Percentiles rank a stretch among this genome's conserved stretches.
Conservation (phyloP, 2,113 vertebrate species). For the Heterotilapia buettikoferi region DNA sequence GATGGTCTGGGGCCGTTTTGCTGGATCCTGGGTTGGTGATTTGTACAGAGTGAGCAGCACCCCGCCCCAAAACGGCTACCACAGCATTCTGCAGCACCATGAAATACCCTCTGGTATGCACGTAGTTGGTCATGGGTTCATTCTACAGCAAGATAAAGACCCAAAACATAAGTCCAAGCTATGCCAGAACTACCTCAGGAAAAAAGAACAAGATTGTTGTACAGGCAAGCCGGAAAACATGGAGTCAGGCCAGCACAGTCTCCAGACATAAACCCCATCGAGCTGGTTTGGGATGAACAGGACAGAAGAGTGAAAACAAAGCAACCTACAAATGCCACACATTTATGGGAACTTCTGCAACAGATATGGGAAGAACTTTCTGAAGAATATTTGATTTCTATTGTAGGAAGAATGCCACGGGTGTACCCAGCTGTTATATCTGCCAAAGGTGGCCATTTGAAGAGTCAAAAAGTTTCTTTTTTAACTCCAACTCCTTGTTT, state of each 20-base stretch:
- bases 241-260: too few relatives aligned
- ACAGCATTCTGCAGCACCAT: neutral
- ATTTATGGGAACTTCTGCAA: too few relatives aligned
- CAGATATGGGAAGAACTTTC: too few relatives aligned
- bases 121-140: neutral
- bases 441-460: neutral
- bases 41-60: neutral
- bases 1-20: neutral
- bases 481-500: neutral
- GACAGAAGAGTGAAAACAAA: too few relatives aligned
- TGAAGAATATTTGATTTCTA: neutral
- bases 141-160: neutral
- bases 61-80: neutral
- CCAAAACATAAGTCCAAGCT: too few relatives aligned
- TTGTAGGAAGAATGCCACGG: neutral
- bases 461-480: neutral
- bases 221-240: too few relatives aligned
- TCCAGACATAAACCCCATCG: too few relatives aligned
- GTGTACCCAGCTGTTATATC: neutral
- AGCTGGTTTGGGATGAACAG: too few relatives aligned
- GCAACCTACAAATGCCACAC: too few relatives aligned
- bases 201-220: too few relatives aligned
- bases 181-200: too few relatives aligned
- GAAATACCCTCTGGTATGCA: accelerated
- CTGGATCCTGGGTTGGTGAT: neutral